Percentiles rank a stretch among this genome's conserved stretches.
Conservation (phyloP, 2,113 vertebrate species). For the Ageneiosus marmoratus region DNA sequence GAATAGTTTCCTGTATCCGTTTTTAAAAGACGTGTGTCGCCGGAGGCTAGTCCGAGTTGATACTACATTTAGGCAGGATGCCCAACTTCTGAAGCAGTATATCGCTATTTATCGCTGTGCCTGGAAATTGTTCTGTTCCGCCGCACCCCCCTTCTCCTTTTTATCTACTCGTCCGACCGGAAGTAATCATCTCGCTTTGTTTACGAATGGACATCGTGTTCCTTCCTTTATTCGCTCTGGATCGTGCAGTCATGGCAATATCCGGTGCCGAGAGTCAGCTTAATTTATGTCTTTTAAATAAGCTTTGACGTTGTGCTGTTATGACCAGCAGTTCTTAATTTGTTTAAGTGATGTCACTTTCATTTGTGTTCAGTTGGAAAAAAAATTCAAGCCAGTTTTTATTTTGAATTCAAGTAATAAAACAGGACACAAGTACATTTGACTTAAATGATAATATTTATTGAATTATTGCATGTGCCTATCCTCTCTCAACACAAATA, state of each 20-base stretch:
- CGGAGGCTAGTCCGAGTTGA: not conserved
- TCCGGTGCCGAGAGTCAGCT: not conserved
- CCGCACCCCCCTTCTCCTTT: not conserved
- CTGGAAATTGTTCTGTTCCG: slow-evolving; percentile 4
- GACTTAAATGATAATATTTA: slow-evolving; percentile 79
- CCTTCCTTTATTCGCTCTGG: slow-evolving; percentile 46
- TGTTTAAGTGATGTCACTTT: not conserved
- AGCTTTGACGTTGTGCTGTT: not conserved
- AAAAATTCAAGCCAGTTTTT: not conserved
- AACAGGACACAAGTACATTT: slow-evolving; percentile 56
- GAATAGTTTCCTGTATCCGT: slow-evolving; percentile 30
- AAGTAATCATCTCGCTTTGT: slow-evolving; percentile 48
- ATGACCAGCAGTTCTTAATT: not conserved
- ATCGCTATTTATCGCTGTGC: slow-evolving; percentile 10
- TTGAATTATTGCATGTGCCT: slow-evolving; percentile 86
- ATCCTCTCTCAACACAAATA: slow-evolving; percentile 81
- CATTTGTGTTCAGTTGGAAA: not conserved
- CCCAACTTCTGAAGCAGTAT: slow-evolving; percentile 1
- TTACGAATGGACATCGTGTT: slow-evolving; percentile 44
- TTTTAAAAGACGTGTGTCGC: slow-evolving; percentile 2
- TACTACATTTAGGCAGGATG: not conserved
- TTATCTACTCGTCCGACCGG: slow-evolving; percentile 37
- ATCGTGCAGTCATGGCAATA: slow-evolving; percentile 28
- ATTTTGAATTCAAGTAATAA: not conserved
- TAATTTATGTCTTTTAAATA: slow-evolving; percentile 7